Evolutionary conservation across 2,797 vertebrate species (phyloP).

Genomic region (Protonibea diacanthus): DNA sequence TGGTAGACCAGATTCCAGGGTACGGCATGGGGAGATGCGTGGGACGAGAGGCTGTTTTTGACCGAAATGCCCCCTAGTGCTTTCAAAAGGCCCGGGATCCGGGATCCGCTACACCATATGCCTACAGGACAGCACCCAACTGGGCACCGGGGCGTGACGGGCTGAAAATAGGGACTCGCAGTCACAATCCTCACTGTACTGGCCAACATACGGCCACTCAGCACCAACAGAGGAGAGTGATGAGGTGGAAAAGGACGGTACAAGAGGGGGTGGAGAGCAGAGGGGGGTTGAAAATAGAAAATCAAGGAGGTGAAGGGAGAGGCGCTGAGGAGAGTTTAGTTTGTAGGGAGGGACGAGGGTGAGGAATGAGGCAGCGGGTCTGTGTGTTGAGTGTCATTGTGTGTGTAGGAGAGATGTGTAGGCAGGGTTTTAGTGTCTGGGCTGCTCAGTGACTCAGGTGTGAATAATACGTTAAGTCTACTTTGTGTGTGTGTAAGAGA

Average conservation of each 20-base stretch:
- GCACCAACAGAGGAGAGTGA: constrained; percentile 55
- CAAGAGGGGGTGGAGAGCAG: constrained; percentile 58
- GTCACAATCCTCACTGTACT: constrained; percentile 53
- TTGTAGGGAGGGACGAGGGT: constrained; percentile 46
- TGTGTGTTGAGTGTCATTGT: constrained; percentile 45
- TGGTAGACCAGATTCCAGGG: constrained; percentile 38
- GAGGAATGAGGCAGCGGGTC: constrained; percentile 45
- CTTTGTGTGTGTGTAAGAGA: constrained; percentile 34
- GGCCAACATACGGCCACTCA: constrained; percentile 65
- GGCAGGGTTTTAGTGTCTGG: constrained; percentile 72
- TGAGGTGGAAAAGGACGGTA: constrained; percentile 55
- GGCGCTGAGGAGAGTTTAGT: constrained; percentile 57
- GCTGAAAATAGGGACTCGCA: constrained; percentile 79
- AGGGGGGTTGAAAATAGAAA: constrained; percentile 67
- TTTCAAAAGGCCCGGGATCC: constrained; percentile 66
- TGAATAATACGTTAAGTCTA: constrained; percentile 66
- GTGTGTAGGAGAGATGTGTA: constrained; percentile 68
- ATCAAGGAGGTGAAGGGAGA: constrained; percentile 53
- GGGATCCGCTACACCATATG: constrained; percentile 82
- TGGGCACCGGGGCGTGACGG: constrained; percentile 72
- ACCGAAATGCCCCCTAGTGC: constrained; percentile 62
- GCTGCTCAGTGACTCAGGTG: constrained; percentile 72
- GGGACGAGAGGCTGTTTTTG: constrained; percentile 57
- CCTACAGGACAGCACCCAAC: constrained; percentile 81
- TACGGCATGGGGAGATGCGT: constrained; percentile 45